Conservation (phyloP, 2,888 invertebrate species). For the Pharmacophagus antenor region DNA sequence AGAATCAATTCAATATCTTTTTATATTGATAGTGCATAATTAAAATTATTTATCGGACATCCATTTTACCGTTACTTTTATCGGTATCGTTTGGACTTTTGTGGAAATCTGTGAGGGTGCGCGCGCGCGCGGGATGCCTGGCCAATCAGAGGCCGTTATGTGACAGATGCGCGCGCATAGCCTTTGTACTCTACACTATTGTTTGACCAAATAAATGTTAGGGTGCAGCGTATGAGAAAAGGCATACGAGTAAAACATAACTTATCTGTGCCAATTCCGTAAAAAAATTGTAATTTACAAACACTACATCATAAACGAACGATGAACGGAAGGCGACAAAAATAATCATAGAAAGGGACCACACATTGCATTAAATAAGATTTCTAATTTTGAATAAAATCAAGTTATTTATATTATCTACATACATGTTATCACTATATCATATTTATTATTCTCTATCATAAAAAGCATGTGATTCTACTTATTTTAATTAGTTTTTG, state of each 20-base stretch:
- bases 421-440: too few species aligned
- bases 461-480: too few species aligned
- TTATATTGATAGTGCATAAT: not conserved
- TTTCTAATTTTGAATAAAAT: too few species aligned
- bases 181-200: constrained; percentile 63
- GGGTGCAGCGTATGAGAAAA: constrained; percentile 65
- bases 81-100: constrained; percentile 66
- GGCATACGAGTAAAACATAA: constrained; percentile 60
- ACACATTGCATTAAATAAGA: too few species aligned
- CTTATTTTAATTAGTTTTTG: too few species aligned
- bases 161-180: constrained; percentile 70
- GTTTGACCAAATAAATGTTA: constrained; percentile 51
- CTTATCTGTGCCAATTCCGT: constrained; percentile 39
- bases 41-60: constrained; percentile 35
- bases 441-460: too few species aligned
- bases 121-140: constrained; percentile 53
- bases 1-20: too few species aligned
- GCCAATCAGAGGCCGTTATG: constrained; percentile 52
- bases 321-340: not conserved
- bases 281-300: constrained; percentile 34
- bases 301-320: not conserved
- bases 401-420: too few species aligned
- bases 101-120: constrained; percentile 69
- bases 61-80: constrained; percentile 59
- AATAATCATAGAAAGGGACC: not conserved